Evolutionary conservation across 2,888 invertebrate species (phyloP), one percentile per base, ranked within the genome.

Genomic region (Neoascia interrupta): DNA sequence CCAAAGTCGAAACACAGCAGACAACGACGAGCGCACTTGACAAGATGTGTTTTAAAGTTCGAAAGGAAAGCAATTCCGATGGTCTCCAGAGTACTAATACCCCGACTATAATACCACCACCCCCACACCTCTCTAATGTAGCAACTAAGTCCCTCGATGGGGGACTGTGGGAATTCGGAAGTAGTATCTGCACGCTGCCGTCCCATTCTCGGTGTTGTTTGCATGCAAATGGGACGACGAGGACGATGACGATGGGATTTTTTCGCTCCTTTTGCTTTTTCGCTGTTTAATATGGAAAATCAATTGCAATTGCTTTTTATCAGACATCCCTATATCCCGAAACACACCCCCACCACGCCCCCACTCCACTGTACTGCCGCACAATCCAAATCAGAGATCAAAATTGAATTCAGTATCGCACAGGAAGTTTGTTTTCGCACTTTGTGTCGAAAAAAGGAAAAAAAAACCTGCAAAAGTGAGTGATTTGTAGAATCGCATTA

Each of bases 401-500:
- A 66, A 70, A 70, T 60, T 66, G 47, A 70, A 70, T 76, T 36
- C 58, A 53, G 19, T 70, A 45, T 31, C 51, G 56, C 43, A 23
- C 36, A 23, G 18, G 28, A 61, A 49, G 23, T 56, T 63, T 49
- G 51, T 58, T 64, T 58, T 64, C 34, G 23, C 8, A 51, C 51
- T 75, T 18, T 37, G 13, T 45, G 11, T 39, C 58, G 18, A 36
- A 69, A 37, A 43, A 41, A 54, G 28, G 11, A 34, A 18, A 56
- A 56, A 23, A 56, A 66, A 60, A 26, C 18, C 18, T 5, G 6
- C n/a, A 19, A 43, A 56, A 63, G 53, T 54, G 60, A 64, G 75
- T 70, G 70, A 70, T 76, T 74, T 76, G 70, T 76, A 54, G 47
- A 76, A 76, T 76, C 70, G 64, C 70, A 76, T 76, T 76, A 70